Evolutionary conservation across 2,888 invertebrate genomes (phyloP), one percentile per base, ranked within the genome.

Genomic region (Catocala sponsa): DNA sequence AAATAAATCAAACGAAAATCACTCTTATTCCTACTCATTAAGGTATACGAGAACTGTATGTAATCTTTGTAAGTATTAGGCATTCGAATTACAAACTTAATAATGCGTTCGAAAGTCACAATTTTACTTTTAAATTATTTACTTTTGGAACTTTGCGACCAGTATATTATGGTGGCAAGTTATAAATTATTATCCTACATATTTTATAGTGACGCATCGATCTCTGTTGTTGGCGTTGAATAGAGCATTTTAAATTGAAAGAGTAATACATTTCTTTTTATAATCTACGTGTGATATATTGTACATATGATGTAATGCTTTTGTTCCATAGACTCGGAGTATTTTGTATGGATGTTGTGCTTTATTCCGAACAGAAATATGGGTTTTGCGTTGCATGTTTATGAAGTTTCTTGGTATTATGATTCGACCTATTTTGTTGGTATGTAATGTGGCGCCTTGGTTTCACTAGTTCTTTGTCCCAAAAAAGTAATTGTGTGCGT

Each of bases 131-230:
- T 80, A 80, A 64, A 68, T 44, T 15, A 55, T 63, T 62, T 25
- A 43, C 42, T 63, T 60, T 64, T 59, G 0, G 0, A 1, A 4
- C 7, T 56, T 72, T 70, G 35, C 50, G 50, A 59, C 13, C 41
- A 48, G 57, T 59, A 67, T 7, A 54, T 65, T 63, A 64, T 54
- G 57, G 67, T 78, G 65, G 73, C 65, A 55, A 63, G 65, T 74
- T 69, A 74, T 83, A 85, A 85, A 81, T 85, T 84, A 87, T 89
- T 82, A 80, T 84, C 76, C 72, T 73, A 86, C 84, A 87, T 85
- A 87, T 87, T 88, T 87, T 84, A 85, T 84, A 85, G 83, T 83
- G 84, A 85, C 84, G 79, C 90, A 91, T 91, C 87, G 87, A 89
- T 91, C 89, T 87, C 65, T 53, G 74, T 72, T 79, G 82, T 83